Base-by-base conservation (phyloP, 2,113 vertebrate species). In the Macrotis lagotis region DNA sequence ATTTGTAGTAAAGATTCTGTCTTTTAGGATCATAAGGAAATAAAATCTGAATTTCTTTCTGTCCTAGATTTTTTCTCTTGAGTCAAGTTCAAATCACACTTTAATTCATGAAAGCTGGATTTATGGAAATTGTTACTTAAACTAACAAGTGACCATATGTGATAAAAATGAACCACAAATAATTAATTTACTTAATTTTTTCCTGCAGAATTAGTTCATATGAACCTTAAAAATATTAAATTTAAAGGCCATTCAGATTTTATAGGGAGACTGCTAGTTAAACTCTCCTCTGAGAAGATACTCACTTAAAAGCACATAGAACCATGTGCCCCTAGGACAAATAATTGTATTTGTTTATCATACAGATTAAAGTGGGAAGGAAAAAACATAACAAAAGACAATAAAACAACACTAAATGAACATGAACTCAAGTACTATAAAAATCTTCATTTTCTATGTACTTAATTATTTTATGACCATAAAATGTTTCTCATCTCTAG, bases 361-460 rank as follows among this genome's bases (percentile, higher is more conserved):
- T 44, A 16, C 49, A 50, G 24, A 9, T 66, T 49, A 51, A 51
- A 91, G 26, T 55, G 7, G 37, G 50, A 95, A 92, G 44, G 47
- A 90, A 25, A 96, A 26, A 74, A 74, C n/a, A 19, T 3, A 59
- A 37, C 55, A 66, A 66, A 66, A 37, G 55, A 66, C 55, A 66
- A 66, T 66, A 66, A 66, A 83, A 44, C 37, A 90, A 53, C 11
- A 83, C 19, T 89, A 88, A 94, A 8, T 31, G 26, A 48, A 44
- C 25, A 91, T 11, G n/a, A 93, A 2, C 51, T 93, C 12, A 83
- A 66, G 49, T 51, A 91, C 0, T 74, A 92, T 51, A 92, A 47
- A 92, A 96, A 93, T 22, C 0, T 25, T 51, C 24, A 59, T 94
- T 92, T 94, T 93, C 44, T 37, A 90, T 24, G n/a, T 83, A 44